Evolutionary conservation across 2,113 vertebrate genomes (phyloP), one percentile per base, ranked within the genome.

Genomic region (Leptosomus discolor): DNA sequence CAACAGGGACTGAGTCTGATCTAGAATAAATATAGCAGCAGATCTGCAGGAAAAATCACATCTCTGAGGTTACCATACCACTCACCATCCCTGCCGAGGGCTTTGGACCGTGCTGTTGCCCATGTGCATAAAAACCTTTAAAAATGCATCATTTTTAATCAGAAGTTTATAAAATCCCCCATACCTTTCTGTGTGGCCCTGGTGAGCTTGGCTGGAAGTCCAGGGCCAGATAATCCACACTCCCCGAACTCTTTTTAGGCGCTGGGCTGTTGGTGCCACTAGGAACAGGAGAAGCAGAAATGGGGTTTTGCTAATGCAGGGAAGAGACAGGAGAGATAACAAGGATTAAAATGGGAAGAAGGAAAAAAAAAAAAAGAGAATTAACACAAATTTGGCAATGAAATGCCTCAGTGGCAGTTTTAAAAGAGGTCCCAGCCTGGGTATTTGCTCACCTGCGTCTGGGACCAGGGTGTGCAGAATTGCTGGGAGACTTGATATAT

Each of bases 221-320:
- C 98, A 99, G 97, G 30, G 99, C 99, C 88, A 99, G 97, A 92
- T 99, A 99, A 94, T 99, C 99, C 50, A 99, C 99, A 6, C 98
- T 99, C 29, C 99, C 99, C 0, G 94, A 98, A 96, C 99, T 99
- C 96, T 99, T 99, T 98, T 99, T 99, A 24, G 98, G 98, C 1
- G 99, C 99, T n/a, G 99, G 99, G 76, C 99, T 99, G 98, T 98
- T 99, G 96, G 99, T 99, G 95, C 99, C 99, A 75, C 99, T 99
- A 98, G 99, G 98, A 91, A 99, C 98, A 48, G 99, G 99, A 92
- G 99, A 99, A 92, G 99, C 99, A 98, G 99, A 99, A 92, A 99
- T 98, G 92, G 99, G 99, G 97, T 99, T 99, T 98, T 99, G 99
- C 99, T 99, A 95, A 96, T 93, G 91, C 70, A 73, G 93, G 89